Conservation (phyloP, 2,888 invertebrate genomes). For the Agrotis puta region DNA sequence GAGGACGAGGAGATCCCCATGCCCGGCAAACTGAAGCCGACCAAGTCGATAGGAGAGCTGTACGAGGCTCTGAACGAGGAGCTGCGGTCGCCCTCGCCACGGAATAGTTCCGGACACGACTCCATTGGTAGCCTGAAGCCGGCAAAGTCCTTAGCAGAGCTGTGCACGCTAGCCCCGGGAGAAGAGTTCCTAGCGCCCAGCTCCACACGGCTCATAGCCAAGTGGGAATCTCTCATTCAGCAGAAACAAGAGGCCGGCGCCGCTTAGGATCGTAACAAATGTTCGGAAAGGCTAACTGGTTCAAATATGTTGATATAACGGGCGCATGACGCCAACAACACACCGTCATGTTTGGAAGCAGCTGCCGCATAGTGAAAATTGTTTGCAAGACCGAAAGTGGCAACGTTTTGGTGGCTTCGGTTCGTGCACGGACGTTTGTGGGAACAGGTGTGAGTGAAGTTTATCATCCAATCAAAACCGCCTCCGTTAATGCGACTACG, state of each 20-base stretch:
- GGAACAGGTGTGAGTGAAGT: conserved; percentile 61
- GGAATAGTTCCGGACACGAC: conserved; percentile 86
- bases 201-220: conserved; percentile 93
- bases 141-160: conserved; percentile 93
- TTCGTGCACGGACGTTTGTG: conserved; percentile 42
- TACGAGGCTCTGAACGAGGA: conserved; percentile 91
- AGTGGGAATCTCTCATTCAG: conserved; percentile 95
- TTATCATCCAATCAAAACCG: conserved; percentile 59
- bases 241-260: conserved; percentile 91
- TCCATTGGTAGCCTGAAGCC: conserved; percentile 91
- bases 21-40: conserved; percentile 92
- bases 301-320: conserved; percentile 71
- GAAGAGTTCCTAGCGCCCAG: conserved; percentile 93
- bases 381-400: conserved; percentile 63
- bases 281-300: conserved; percentile 70
- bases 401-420: conserved; percentile 60
- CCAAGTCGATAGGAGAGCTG: conserved; percentile 93
- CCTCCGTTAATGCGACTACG: conserved; percentile 28
- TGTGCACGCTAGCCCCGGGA: conserved; percentile 92
- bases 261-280: conserved; percentile 75
- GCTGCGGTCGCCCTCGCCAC: conserved; percentile 86
- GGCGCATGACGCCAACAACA: conserved; percentile 68
- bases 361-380: conserved; percentile 62
- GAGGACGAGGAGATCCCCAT: conserved; percentile 91
- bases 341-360: conserved; percentile 61